Conservation (phyloP, 23 tunicate genomes). For the Oikopleura dioica region DNA sequence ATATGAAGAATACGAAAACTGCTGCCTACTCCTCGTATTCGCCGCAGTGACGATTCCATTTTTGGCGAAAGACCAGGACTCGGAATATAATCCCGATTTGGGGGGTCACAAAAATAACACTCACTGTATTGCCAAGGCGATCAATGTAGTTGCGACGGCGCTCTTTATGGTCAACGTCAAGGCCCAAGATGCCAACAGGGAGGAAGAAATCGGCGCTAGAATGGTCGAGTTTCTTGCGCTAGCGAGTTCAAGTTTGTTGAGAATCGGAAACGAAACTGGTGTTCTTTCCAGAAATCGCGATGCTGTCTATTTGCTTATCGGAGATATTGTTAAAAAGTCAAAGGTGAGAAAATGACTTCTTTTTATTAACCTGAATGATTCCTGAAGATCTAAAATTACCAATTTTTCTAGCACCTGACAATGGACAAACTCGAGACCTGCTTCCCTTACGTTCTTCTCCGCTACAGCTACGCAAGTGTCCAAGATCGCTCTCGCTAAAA, state of each 20-base stretch:
- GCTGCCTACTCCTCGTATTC: slow-evolving; percentile 88
- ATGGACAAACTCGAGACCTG: slow-evolving; percentile 98
- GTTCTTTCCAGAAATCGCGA: slow-evolving; percentile 60
- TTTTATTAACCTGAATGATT: not conserved
- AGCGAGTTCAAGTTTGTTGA: slow-evolving; percentile 72
- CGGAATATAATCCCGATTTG: slow-evolving; percentile 37
- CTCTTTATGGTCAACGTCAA: slow-evolving; percentile 43
- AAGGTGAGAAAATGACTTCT: not conserved
- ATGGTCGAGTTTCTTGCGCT: slow-evolving; percentile 16
- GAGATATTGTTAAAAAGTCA: slow-evolving; percentile 36
- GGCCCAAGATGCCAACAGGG: not conserved
- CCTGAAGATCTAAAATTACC: not conserved
- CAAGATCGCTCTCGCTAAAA: not conserved
- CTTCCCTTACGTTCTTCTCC: slow-evolving; percentile 95
- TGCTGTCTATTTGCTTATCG: slow-evolving; percentile 76
- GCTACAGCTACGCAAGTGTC: slow-evolving; percentile 42
- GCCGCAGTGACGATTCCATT: slow-evolving; percentile 90
- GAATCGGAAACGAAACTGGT: slow-evolving; percentile 93
- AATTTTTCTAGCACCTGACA: slow-evolving; percentile 55
- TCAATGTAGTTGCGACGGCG: slow-evolving; percentile 84
- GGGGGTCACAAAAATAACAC: slow-evolving; percentile 86
- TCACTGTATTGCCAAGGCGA: slow-evolving; percentile 77
- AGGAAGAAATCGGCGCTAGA: not conserved
- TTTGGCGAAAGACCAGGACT: slow-evolving; percentile 66
- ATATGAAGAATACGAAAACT: slow-evolving; percentile 66